A percentile compares a stretch with the other conserved stretches of the same genome.
Conservation (phyloP, 64 coral and sea anemone genomes). For the Pachyseris speciosa region DNA sequence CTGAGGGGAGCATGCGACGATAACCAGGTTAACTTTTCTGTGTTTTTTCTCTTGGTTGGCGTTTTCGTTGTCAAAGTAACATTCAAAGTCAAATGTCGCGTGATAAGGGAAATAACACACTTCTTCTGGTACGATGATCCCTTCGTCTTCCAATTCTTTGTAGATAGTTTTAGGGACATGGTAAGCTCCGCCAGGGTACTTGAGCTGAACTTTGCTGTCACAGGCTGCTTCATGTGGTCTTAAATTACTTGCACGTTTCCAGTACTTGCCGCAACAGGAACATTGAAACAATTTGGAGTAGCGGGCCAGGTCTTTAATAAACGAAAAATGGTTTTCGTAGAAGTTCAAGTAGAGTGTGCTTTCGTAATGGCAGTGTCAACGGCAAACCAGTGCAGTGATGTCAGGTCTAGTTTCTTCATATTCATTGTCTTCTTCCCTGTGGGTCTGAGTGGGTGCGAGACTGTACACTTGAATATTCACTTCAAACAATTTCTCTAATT, state of each 20-base stretch:
- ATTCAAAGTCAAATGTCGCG: conserved; percentile 34
- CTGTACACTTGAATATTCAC: conserved; percentile 40
- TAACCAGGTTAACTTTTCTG: background rate
- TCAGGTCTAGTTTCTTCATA: too few species aligned
- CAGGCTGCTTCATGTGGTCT: background rate
- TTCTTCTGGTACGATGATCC: background rate
- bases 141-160: conserved; percentile 40
- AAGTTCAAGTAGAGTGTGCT: conserved; percentile 50
- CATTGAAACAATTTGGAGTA: conserved; percentile 72
- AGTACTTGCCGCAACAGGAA: conserved; percentile 59
- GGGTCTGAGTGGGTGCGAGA: background rate
- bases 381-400: too few species aligned
- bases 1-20: background rate
- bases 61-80: background rate
- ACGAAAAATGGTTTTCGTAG: conserved; percentile 65
- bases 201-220: conserved; percentile 21
- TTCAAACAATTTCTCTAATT: conserved; percentile 51
- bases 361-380: too few species aligned
- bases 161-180: background rate
- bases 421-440: background rate
- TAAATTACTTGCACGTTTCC: conserved; percentile 40
- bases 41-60: background rate
- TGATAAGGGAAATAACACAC: background rate
- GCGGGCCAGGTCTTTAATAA: conserved; percentile 14
- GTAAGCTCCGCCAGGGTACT: conserved; percentile 34